Evolutionary conservation across 2,113 vertebrate genomes (phyloP).

Genomic region (human (Homo sapiens)): DNA sequence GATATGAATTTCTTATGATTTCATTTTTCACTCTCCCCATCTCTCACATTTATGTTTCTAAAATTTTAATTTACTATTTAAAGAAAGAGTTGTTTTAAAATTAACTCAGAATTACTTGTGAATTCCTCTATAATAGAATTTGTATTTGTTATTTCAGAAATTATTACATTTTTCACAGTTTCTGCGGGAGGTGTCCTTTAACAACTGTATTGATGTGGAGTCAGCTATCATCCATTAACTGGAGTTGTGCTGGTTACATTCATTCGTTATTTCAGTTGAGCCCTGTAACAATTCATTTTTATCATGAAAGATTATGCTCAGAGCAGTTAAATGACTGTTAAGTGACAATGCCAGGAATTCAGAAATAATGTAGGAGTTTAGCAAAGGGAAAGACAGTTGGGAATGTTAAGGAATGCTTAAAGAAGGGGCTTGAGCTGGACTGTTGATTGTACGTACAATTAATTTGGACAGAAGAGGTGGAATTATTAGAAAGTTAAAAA

Average conservation of each 20-base stretch:
- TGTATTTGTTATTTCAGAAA: constrained; percentile 44
- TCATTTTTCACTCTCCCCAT: background rate
- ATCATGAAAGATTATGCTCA: background rate
- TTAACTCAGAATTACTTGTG: background rate
- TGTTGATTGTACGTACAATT: background rate
- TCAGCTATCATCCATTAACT: background rate
- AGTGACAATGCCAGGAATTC: background rate
- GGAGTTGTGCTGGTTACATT: background rate
- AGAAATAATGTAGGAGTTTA: background rate
- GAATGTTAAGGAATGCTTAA: background rate
- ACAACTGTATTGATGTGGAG: background rate
- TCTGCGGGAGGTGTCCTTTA: constrained; percentile 29
- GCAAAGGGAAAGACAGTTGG: background rate
- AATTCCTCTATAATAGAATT: constrained; percentile 17
- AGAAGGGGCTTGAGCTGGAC: background rate
- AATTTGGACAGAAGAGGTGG: background rate
- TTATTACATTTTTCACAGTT: constrained; percentile 13
- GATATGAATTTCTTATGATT: constrained; percentile 22
- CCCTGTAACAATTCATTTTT: background rate
- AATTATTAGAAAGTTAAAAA: background rate
- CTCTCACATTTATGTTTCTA: constrained; percentile 2
- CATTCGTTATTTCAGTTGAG: background rate
- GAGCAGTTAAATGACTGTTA: background rate
- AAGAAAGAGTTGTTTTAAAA: background rate
- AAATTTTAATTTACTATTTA: constrained; percentile 44